phyloP scores from a whole-genome alignment of 2,113 vertebrate genomes.

The Clarias magur region DNA sequence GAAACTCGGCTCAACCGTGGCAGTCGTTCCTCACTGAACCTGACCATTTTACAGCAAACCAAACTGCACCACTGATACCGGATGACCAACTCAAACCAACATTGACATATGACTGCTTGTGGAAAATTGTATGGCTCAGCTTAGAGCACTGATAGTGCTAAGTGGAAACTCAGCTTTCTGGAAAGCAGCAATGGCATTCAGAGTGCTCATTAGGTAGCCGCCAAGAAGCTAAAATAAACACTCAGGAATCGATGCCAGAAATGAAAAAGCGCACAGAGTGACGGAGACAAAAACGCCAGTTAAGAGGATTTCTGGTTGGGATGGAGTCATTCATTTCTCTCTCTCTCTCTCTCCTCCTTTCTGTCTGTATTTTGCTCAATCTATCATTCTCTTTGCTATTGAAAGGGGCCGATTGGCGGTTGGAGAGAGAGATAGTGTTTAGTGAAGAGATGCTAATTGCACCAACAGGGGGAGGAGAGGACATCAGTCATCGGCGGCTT shows the following conservation, averaged over 20 bases:
- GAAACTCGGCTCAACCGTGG: background rate
- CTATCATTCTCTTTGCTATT: conserved; percentile 28
- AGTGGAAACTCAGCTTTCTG: conserved; percentile 3
- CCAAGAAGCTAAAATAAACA: conserved; percentile 42
- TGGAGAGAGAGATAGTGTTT: conserved; percentile 41
- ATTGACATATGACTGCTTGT: background rate
- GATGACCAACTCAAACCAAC: conserved; percentile 9
- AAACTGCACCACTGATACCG: background rate
- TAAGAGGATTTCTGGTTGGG: conserved; percentile 25
- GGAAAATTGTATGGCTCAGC: background rate
- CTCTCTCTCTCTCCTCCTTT: conserved; percentile 4
- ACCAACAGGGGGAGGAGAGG: conserved; percentile 39
- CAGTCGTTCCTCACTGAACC: background rate
- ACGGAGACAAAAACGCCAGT: conserved; percentile 28
- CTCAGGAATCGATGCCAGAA: conserved; percentile 25
- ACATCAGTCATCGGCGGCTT: conserved; percentile 43
- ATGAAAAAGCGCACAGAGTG: conserved; percentile 15
- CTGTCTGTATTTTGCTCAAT: conserved; percentile 1
- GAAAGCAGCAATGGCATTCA: conserved; percentile 2
- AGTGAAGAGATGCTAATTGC: conserved; percentile 55
- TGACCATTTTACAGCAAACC: conserved; percentile 4
- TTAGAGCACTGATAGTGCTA: conserved; percentile 2
- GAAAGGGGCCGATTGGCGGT: conserved; percentile 34
- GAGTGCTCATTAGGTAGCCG: conserved; percentile 22
- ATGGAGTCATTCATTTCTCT: conserved; percentile 24